Evolutionary conservation across 2,113 vertebrate genomes (phyloP).

Genomic region (Oceanodroma tethys): DNA sequence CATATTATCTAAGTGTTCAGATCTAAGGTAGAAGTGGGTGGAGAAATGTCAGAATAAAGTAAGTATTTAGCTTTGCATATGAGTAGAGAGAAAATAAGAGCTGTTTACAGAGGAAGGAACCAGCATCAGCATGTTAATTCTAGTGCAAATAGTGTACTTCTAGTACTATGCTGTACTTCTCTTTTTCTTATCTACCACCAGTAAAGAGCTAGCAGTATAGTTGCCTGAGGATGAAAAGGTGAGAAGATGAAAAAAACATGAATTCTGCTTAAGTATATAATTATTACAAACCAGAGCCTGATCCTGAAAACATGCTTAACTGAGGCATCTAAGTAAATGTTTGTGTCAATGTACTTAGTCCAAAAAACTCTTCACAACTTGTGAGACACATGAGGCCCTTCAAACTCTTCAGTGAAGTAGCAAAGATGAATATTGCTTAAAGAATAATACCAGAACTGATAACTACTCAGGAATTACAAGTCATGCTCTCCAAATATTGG

Average conservation of each 20-base stretch:
- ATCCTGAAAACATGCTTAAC: background rate
- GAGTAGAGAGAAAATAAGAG: background rate
- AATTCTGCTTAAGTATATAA: background rate
- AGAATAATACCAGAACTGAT: background rate
- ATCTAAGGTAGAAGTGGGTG: background rate
- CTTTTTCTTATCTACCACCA: background rate
- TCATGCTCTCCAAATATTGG: background rate
- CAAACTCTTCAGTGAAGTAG: background rate
- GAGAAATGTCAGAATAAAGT: slow-evolving; percentile 17
- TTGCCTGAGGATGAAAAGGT: background rate
- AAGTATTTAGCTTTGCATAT: background rate
- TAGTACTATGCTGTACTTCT: background rate
- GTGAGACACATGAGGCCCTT: background rate
- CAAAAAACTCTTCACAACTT: background rate
- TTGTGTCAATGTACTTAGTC: background rate
- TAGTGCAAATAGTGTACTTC: background rate
- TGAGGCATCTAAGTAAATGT: background rate
- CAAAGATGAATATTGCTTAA: background rate
- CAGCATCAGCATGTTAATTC: background rate
- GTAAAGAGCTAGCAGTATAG: background rate
- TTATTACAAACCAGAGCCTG: background rate
- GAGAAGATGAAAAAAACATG: background rate
- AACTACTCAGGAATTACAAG: background rate
- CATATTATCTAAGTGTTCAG: slow-evolving; percentile 45
- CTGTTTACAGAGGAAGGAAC: background rate